Evolutionary conservation across 2,113 vertebrate genomes (phyloP).

Genomic region (Piliocolobus tephrosceles): DNA sequence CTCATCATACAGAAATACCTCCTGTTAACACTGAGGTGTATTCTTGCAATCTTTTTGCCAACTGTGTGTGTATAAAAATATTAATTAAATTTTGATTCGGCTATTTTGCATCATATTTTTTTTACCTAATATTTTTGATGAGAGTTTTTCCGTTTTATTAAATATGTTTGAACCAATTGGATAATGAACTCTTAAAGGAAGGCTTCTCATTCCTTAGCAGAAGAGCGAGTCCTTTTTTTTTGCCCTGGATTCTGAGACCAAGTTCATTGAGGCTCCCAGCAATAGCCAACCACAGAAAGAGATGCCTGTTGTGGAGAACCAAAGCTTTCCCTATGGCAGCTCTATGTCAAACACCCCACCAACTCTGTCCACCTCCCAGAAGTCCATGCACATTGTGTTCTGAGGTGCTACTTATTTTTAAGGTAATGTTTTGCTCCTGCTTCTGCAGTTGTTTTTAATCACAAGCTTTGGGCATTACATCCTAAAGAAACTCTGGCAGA

Average conservation of each 20-base stretch:
- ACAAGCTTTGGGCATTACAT: slow-evolving; percentile 79
- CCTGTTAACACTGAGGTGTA: not conserved
- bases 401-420: slow-evolving; percentile 80
- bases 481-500: slow-evolving; percentile 82
- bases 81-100: slow-evolving; percentile 30
- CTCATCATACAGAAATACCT: slow-evolving; percentile 47
- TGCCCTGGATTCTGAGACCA: not conserved
- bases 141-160: slow-evolving; percentile 1
- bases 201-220: not conserved
- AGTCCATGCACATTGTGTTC: slow-evolving; percentile 80
- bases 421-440: slow-evolving; percentile 83
- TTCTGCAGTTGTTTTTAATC: slow-evolving; percentile 86
- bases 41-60: not conserved
- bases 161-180: not conserved
- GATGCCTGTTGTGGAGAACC: not conserved
- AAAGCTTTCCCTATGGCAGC: not conserved
- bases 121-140: not conserved
- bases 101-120: slow-evolving; percentile 8
- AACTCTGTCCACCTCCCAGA: slow-evolving; percentile 59
- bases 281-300: not conserved
- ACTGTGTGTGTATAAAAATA: not conserved
- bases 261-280: not conserved
- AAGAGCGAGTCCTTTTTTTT: slow-evolving; percentile 4
- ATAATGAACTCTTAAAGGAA: not conserved
- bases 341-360: not conserved